Evolutionary conservation across 1,140 invertebrate genomes (phyloP), one percentile per base, ranked within the genome.

Genomic region (Nylanderia fulva): DNA sequence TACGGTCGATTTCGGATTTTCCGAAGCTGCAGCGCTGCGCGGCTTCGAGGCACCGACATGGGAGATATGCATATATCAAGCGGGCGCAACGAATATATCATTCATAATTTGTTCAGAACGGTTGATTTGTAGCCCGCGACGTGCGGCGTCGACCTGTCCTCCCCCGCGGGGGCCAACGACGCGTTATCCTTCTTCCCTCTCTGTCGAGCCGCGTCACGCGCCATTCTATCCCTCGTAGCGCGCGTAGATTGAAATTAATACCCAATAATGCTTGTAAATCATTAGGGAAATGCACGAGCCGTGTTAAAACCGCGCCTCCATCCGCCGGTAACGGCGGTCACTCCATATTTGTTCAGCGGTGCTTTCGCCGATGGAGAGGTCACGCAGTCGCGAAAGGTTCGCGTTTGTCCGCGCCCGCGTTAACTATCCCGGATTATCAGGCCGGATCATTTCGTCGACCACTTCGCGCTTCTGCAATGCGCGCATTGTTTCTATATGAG

Each of bases 251-350:
- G 93, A 94, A 95, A 94, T 95, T 94, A 94, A 94, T 94, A 94
- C 92, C 91, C 94, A 93, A 94, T 94, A 94, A 94, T 93, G 93
- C 91, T 93, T 94, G 91, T 95, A 94, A 95, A 95, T 94, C 94
- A 94, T 93, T 92, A 92, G 91, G 85, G 88, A 90, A 92, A 91
- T 92, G 92, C 92, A 89, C 87, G 89, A 90, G 89, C 89, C 91
- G 90, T 91, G 91, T 91, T 93, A 91, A 93, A 92, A 92, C 87
- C 89, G 87, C 87, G 88, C 90, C 69, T 85, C 86, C 88, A 86
- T 91, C 85, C 87, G 84, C 58, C 83, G 84, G 75, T 86, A 88
- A 88, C 86, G 86, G 88, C 63, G 85, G 75, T 84, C 85, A 77
- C 87, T 91, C 87, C 88, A 84, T 90, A 88, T 91, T 92, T 92